Conservation (phyloP, 2,888 invertebrate genomes). For the Silvanus unidentatus region DNA sequence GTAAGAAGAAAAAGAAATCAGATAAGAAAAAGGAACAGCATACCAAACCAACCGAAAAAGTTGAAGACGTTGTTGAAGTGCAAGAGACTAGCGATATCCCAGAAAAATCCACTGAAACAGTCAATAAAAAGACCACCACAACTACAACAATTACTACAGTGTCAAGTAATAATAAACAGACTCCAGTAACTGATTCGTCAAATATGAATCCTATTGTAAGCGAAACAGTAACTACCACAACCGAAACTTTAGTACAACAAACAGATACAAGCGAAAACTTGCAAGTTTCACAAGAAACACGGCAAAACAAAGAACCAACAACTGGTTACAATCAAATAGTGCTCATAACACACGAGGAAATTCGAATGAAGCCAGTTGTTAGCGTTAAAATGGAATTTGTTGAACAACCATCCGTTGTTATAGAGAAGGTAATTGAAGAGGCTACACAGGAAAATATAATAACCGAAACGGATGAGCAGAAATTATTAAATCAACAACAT, state of each 20-base stretch:
- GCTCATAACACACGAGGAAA: conserved; percentile 68
- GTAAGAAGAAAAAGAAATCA: background rate
- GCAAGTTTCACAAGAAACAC: background rate
- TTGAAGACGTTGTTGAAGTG: background rate
- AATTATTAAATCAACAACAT: conserved; percentile 1
- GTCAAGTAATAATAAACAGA: background rate
- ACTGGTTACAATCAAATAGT: conserved; percentile 49
- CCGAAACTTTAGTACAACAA: background rate
- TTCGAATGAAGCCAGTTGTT: conserved; percentile 60
- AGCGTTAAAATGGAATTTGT: conserved; percentile 58
- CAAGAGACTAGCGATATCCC: background rate
- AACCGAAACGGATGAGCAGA: conserved; percentile 10
- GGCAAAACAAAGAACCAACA: background rate
- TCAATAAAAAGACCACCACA: background rate
- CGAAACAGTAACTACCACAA: conserved; percentile 4
- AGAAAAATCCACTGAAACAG: background rate
- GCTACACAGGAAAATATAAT: conserved; percentile 11
- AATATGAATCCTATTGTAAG: background rate
- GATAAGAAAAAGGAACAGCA: background rate
- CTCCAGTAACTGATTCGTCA: background rate
- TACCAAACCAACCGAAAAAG: background rate
- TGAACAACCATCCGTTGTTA: conserved; percentile 20
- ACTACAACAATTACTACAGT: background rate
- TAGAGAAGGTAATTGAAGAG: conserved; percentile 14
- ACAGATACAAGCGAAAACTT: background rate